These are phyloP conservation scores for Linnaemya vulpina DNA, from an alignment of 2,888 invertebrate species.

Conservation along the genomic window DNA sequence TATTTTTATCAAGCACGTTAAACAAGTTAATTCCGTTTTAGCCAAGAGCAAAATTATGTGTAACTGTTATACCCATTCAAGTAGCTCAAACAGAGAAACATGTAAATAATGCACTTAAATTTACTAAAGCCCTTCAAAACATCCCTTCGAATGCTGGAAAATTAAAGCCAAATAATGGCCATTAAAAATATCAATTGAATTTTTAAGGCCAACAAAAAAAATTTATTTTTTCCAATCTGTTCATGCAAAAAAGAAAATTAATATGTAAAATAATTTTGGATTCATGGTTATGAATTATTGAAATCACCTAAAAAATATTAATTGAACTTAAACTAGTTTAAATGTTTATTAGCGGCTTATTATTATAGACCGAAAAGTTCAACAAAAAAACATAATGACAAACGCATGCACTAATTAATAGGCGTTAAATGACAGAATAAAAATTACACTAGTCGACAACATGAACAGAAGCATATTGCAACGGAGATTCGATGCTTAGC, in stretches of 20 bases:
- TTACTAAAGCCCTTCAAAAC: slow-evolving; percentile 49
- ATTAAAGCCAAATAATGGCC: slow-evolving; percentile 1
- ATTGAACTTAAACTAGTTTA: slow-evolving; percentile 31
- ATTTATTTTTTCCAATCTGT: not conserved
- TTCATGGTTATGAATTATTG: slow-evolving; percentile 5
- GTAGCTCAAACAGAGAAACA: slow-evolving; percentile 5
- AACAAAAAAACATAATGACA: slow-evolving; percentile 4
- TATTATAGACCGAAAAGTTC: slow-evolving; percentile 20
- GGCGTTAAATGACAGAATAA: not conserved
- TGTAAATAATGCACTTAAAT: slow-evolving; percentile 44
- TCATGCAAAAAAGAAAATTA: not conserved
- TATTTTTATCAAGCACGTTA: slow-evolving; percentile 9
- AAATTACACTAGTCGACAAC: not conserved
- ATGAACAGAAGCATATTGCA: not conserved
- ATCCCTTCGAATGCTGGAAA: slow-evolving; percentile 41
- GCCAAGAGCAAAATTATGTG: not conserved
- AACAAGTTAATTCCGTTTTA: slow-evolving; percentile 19
- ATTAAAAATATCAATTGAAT: slow-evolving; percentile 12
- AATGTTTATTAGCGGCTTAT: slow-evolving; percentile 31
- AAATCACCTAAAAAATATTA: slow-evolving; percentile 14
- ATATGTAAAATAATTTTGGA: slow-evolving; percentile 14
- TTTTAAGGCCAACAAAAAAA: not conserved
- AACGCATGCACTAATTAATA: not conserved
- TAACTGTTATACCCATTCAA: not conserved
- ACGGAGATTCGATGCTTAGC: too few relatives aligned